Base-by-base conservation (phyloP, 2,888 invertebrate genomes). In the Perdita meconis region DNA sequence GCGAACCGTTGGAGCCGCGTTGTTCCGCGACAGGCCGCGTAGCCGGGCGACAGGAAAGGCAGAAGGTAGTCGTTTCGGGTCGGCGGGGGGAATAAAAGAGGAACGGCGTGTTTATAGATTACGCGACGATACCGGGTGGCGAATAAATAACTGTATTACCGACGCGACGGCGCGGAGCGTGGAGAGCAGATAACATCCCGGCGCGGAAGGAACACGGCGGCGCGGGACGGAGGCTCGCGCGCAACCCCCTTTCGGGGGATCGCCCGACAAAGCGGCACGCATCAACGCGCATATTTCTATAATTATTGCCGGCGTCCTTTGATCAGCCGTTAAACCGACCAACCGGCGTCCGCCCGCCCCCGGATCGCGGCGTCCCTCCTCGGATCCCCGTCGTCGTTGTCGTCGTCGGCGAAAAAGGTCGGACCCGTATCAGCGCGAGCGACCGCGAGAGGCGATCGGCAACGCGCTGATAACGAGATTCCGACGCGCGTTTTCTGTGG, bases 261-360 rank as follows among this genome's bases (percentile, higher is more conserved):
- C 76, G 75, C 84, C 81, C 80, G 86, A 85, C 85, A 85, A 85
- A 84, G 80, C 80, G 80, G 81, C 86, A 88, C 84, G 88, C 88
- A 87, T 88, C 89, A 86, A 84, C 85, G 88, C 88, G 89, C 90
- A 91, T 92, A 92, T 92, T 92, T 92, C 91, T 91, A 88, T 92
- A 92, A 92, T 92, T 92, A 92, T 91, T 91, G 91, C 89, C 92
- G 92, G 92, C 87, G 76, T 83, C 84, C 90, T 92, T 92, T 92
- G 92, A 92, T 90, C 88, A 88, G 68, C 78, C 84, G n/a, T 87
- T 83, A 87, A 87, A 86, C 88, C 87, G 82, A 85, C 84, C 82
- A 68, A 65, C 71, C 71, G 75, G 51, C 40, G 44, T 60, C 63
- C 57, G 64, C 60, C 76, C 55, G 56, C 81, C 60, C 55, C 61